phyloP scores from a whole-genome alignment of 2,888 invertebrate species.

The Oligia latruncula region DNA sequence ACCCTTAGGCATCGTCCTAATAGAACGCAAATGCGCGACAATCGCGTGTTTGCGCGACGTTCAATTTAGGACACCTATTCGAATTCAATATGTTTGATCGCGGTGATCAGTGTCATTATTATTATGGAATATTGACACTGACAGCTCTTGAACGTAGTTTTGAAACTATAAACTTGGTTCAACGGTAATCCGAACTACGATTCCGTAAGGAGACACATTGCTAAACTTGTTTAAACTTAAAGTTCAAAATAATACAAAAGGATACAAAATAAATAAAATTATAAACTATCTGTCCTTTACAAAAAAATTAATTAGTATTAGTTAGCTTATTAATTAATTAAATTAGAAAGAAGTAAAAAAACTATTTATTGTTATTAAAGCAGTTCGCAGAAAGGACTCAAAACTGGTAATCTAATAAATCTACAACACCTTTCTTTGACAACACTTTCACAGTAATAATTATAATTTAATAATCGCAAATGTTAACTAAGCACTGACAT shows the following conservation, averaged over 20 bases:
- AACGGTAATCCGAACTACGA: background rate
- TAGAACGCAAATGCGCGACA: too few species aligned
- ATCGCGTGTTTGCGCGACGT: too few species aligned
- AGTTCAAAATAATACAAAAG: background rate
- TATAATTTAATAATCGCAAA: slow-evolving; percentile 2
- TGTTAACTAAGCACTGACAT: background rate
- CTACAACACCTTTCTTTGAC: slow-evolving; percentile 34
- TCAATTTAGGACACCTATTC: too few species aligned
- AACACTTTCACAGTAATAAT: background rate
- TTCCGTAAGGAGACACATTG: background rate
- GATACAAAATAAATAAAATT: background rate
- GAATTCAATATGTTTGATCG: too few species aligned
- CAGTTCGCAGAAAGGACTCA: background rate
- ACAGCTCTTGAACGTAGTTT: background rate
- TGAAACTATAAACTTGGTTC: background rate
- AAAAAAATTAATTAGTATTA: background rate
- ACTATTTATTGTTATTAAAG: background rate
- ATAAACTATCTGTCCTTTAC: background rate
- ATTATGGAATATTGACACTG: background rate
- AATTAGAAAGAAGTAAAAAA: background rate
- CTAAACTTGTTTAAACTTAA: background rate
- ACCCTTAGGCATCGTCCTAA: too few species aligned
- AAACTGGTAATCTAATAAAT: slow-evolving; percentile 25
- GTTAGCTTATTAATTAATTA: background rate
- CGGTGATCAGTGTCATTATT: background rate